A percentile compares a stretch with the other conserved stretches of the same genome.
phyloP scores from a whole-genome alignment of 2,113 vertebrate genomes.

The Gopherus flavomarginatus region DNA sequence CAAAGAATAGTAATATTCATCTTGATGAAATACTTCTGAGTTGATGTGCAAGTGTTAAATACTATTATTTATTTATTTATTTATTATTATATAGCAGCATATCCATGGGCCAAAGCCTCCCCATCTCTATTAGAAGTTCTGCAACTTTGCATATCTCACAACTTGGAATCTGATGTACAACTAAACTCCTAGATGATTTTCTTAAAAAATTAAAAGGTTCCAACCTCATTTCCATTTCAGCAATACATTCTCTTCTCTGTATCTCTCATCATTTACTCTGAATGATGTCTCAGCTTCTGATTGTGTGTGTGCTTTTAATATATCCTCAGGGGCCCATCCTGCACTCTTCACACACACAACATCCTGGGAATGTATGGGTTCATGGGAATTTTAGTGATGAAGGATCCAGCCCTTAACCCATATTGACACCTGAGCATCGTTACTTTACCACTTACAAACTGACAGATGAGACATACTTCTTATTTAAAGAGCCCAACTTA shows the following conservation, averaged over 20 bases:
- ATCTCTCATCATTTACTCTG: background rate
- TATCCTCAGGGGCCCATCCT: background rate
- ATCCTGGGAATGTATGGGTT: background rate
- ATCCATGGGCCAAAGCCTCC: background rate
- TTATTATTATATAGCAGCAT: rapidly evolving
- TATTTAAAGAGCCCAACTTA: background rate
- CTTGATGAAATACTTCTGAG: background rate
- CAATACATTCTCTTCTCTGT: background rate
- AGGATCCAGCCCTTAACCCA: background rate
- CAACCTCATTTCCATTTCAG: background rate
- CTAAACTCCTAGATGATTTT: background rate
- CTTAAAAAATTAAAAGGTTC: background rate
- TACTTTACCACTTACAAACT: background rate
- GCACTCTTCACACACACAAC: background rate
- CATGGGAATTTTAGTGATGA: background rate
- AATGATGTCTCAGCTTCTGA: background rate
- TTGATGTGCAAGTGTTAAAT: background rate
- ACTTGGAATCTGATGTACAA: background rate
- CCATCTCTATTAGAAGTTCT: background rate
- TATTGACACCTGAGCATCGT: background rate
- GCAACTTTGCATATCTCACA: background rate
- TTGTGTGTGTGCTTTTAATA: background rate
- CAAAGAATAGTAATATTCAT: rapidly evolving
- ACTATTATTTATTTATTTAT: background rate
- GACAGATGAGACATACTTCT: background rate